Percentiles rank a stretch among this genome's conserved stretches.
Conservation (phyloP, 2,797 vertebrate species). For the Liparis tanakae region DNA sequence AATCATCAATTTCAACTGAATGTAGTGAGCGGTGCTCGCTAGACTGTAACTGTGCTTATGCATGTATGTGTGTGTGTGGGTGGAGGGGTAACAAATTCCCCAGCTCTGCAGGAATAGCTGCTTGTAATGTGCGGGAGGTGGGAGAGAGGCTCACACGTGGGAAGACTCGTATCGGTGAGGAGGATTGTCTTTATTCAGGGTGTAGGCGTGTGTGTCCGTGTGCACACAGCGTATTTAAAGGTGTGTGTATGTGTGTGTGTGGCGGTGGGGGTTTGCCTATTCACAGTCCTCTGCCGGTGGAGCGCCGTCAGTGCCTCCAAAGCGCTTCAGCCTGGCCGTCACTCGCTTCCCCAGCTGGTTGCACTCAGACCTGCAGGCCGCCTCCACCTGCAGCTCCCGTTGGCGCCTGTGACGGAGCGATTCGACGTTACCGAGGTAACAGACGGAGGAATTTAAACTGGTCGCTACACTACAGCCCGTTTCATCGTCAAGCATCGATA, state of each 20-base stretch:
- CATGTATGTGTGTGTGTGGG: constrained; percentile 46
- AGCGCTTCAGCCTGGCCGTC: constrained; percentile 43
- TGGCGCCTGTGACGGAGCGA: constrained; percentile 49
- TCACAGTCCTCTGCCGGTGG: constrained; percentile 21
- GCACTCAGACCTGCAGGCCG: constrained; percentile 27
- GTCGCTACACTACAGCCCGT: background rate
- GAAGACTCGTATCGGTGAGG: constrained; percentile 25
- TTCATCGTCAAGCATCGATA: background rate
- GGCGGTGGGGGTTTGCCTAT: constrained; percentile 10
- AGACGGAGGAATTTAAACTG: background rate
- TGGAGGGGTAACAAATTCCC: constrained; percentile 49
- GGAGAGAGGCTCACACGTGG: constrained; percentile 52
- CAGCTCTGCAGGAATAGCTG: constrained; percentile 50
- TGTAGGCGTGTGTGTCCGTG: background rate
- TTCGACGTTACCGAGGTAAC: constrained; percentile 14
- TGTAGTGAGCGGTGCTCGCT: constrained; percentile 7
- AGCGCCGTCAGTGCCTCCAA: constrained; percentile 12
- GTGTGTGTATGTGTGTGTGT: background rate
- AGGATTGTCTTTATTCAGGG: constrained; percentile 22
- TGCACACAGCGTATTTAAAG: background rate
- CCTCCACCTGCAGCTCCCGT: constrained; percentile 42
- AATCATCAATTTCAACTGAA: constrained; percentile 16
- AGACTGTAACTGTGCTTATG: constrained; percentile 30
- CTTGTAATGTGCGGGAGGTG: constrained; percentile 58
- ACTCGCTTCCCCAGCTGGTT: constrained; percentile 57